Base-by-base conservation (phyloP, 2,113 vertebrate genomes). In the Xerus inauris region DNA sequence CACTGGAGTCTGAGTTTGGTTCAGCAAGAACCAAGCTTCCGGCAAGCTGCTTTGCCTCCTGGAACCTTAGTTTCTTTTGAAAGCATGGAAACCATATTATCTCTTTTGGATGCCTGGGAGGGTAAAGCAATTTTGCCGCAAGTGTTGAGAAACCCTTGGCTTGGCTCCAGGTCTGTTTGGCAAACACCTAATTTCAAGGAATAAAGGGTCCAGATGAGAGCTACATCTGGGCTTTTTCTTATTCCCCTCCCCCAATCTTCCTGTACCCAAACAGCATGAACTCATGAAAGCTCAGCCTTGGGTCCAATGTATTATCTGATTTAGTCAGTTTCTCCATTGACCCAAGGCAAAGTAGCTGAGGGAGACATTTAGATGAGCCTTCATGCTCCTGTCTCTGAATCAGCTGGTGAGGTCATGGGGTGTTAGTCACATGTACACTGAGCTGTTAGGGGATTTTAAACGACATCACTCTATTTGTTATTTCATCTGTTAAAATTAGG, bases 401-500 rank as follows among this genome's bases (percentile, higher is more conserved):
- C 96, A 97, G 95, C 83, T 35, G 80, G 45, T 97, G 97, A 98
- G 94, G 96, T 97, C 92, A 98, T 87, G 83, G 93, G 71, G 32
- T 91, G 62, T 96, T 91, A 95, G 96, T 98, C 97, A 98, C 96
- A 96, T 57, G 96, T 57, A 75, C 83, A 42, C 76, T 89, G 89
- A 96, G 93, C 85, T 89, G 96, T 93, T 86, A 86, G 79, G 91
- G 95, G 91, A 75, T 93, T 92, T 97, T 87, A 91, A 96, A 81
- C 28, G 45, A 28, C 71, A 94, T 97, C 96, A 94, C 51, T 93
- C 81, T 8, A 38, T 62, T 94, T 96, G 95, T 95, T 94, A 92
- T 96, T 97, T 98, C 96, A 95, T 95, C 91, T 94, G 87, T 94
- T 97, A 94, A 96, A 97, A 92, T 96, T 94, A 97, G 91, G 22